Evolutionary conservation across 2,797 vertebrate species (phyloP), one percentile per base, ranked within the genome.

Genomic region (Microchirus variegatus): DNA sequence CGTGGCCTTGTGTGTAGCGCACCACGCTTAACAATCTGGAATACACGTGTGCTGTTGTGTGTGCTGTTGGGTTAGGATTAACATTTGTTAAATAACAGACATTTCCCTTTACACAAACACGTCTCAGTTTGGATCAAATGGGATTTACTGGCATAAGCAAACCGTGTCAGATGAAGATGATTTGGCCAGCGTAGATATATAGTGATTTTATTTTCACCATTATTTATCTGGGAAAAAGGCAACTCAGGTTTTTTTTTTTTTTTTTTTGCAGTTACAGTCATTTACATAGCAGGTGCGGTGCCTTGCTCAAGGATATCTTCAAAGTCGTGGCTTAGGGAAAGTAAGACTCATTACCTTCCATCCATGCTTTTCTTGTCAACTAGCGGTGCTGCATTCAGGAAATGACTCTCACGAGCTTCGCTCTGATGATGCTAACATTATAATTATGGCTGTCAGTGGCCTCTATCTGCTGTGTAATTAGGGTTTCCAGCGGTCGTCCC

Each of bases 381-480:
- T 87, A 81, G 81, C 80, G 35, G 44, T 16, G 71, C 72, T 84
- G 78, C 82, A 85, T 40, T 78, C 52, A 71, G 76, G 83, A 85
- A 75, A 72, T 79, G 80, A 63, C 75, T 77, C 71, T 83, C 11
- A 37, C 76, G 52, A 84, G 73, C 78, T 70, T 80, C 51, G 49
- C 86, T 91, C 78, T 89, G 88, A 91, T 91, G 85, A 90, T 86
- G 70, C 58, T 64, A 79, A 87, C 67, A 37, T 79, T 91, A 57
- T 91, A 93, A 93, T 93, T 93, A 91, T 79, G 77, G 82, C 83
- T 86, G 82, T 88, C 91, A 89, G 86, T 89, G 83, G 89, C 72
- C 73, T 73, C 71, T 67, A 53, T 83, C 78, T 87, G 86, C 87
- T 62, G 75, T 94, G 79, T 91, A 91, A 92, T 93, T 93, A 91